Conservation (phyloP, 2,113 vertebrate species). For the Agelaius phoeniceus region DNA sequence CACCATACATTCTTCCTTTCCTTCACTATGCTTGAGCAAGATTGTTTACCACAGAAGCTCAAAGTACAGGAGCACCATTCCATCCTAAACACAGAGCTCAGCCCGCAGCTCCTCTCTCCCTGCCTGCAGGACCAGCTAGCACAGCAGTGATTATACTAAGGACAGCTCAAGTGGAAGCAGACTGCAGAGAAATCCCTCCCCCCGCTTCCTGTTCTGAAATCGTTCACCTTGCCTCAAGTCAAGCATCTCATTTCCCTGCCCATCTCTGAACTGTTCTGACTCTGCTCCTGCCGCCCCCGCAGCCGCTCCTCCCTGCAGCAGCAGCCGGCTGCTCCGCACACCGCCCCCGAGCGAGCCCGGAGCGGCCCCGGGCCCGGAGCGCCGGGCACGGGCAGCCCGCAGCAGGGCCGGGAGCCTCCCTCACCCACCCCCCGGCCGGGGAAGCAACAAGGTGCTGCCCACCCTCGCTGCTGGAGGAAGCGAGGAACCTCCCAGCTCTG, state of each 20-base stretch:
- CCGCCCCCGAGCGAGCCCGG: background rate
- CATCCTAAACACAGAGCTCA: background rate
- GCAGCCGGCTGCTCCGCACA: slow-evolving; percentile 28
- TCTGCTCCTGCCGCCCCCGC: slow-evolving; percentile 14
- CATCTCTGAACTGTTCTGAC: slow-evolving; percentile 11
- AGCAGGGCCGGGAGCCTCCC: background rate
- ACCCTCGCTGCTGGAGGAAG: background rate
- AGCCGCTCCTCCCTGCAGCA: slow-evolving; percentile 35
- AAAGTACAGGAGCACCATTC: slow-evolving; percentile 18
- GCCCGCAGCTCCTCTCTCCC: background rate
- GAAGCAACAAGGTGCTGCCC: background rate
- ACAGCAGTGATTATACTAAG: slow-evolving; percentile 18
- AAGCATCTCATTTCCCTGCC: slow-evolving; percentile 53
- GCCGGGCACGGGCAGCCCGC: background rate
- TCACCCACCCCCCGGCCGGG: background rate
- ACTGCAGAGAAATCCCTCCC: slow-evolving; percentile 30
- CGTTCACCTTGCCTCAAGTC: slow-evolving; percentile 60
- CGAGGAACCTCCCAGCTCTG: background rate
- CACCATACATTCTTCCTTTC: background rate
- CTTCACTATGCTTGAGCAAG: slow-evolving; percentile 6
- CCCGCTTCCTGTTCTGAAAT: slow-evolving; percentile 37
- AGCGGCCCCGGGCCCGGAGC: background rate
- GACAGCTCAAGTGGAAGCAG: slow-evolving; percentile 30
- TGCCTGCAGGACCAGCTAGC: slow-evolving; percentile 26
- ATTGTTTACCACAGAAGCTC: slow-evolving; percentile 31